Base-by-base conservation (phyloP, 2,888 invertebrate genomes). In the Oxytorus armatus region DNA sequence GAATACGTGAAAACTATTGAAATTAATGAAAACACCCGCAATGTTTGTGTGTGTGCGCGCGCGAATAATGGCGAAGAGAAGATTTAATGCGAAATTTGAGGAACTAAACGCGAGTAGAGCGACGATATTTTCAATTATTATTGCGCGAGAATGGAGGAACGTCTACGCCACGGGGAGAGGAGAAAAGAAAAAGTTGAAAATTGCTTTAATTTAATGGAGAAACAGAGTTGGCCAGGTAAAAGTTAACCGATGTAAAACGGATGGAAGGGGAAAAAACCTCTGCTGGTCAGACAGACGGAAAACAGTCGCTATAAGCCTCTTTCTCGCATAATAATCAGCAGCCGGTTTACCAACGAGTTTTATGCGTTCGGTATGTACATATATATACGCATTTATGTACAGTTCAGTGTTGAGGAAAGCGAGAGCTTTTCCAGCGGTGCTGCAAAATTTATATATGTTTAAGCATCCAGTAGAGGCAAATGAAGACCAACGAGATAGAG, bases 301-400 rank as follows among this genome's bases (percentile, higher is more conserved):
- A 68, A 18, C 36, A 63, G 29, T 14, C 1, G 16, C 29, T 16
- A 7, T 55, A 36, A 51, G 70, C 47, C 69, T 65, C 55, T 57
- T 74, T 65, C 47, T 44, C 36, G 49, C 39, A 53, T 65, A 55
- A 73, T 73, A 72, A 72, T 70, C 47, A 75, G 49, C 49, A 59
- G 57, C 65, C 16, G 47, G 44, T 76, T 66, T 61, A 70, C n/a
- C 57, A 36, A 39, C 25, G 23, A 47, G 16, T 59, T 73, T 55
- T 51, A 25, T 42, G 25, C 25, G 7, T 51, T 11, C 10, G 47
- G n/a, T n/a, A n/a, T n/a, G n/a, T n/a, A n/a, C n/a, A n/a, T n/a
- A n/a, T 36, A 23, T 51, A 18, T 14, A 16, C 11, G 36, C 36
- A 16, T 39, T 74, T 51, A 69, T 74, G 61, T 42, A 59, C 49